These are phyloP conservation scores for Gambusia yucatana DNA, from an alignment of 2,797 vertebrate species.

Conservation along the genomic window DNA sequence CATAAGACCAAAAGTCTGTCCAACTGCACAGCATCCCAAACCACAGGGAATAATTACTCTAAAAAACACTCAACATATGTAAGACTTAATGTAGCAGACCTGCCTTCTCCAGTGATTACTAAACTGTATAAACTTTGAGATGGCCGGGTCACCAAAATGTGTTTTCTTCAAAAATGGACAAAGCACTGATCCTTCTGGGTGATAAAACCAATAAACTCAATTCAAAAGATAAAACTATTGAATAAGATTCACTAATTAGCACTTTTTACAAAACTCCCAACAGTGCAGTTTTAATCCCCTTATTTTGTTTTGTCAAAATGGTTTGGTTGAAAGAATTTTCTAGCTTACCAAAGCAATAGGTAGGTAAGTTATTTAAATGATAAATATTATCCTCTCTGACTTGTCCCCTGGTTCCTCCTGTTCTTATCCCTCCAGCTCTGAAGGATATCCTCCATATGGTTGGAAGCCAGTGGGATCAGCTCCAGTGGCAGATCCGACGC, in stretches of 20 bases:
- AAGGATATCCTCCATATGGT: slow-evolving; percentile 96
- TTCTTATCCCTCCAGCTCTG: slow-evolving; percentile 83
- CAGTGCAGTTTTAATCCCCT: background rate
- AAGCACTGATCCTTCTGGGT: background rate
- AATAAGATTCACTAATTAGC: background rate
- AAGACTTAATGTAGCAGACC: background rate
- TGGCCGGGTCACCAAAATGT: background rate
- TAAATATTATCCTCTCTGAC: background rate
- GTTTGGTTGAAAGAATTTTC: background rate
- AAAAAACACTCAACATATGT: background rate
- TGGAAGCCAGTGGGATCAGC: slow-evolving; percentile 93
- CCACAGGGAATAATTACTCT: background rate
- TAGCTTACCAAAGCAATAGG: background rate
- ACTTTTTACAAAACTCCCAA: background rate
- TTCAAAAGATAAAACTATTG: background rate
- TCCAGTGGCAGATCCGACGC: slow-evolving; percentile 95
- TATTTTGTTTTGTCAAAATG: background rate
- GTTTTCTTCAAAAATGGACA: background rate
- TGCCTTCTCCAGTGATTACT: background rate
- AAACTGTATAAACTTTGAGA: background rate
- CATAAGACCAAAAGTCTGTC: background rate
- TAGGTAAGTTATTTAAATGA: background rate
- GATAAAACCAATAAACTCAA: background rate
- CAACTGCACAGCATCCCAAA: background rate
- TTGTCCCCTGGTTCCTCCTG: background rate